Conservation (phyloP, 2,888 invertebrate genomes). For the Strigamia crassipes region DNA sequence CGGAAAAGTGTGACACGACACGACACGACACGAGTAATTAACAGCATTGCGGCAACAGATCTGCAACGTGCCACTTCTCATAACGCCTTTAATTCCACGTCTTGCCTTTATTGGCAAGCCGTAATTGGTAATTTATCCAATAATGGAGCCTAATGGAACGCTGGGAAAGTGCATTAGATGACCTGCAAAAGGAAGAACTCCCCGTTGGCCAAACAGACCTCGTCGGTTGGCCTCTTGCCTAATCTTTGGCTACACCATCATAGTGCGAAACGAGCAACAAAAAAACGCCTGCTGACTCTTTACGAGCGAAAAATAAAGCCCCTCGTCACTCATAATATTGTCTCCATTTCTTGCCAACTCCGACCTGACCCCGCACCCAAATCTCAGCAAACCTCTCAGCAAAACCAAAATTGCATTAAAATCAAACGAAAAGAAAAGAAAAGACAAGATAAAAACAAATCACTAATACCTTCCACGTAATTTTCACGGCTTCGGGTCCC, state of each 20-base stretch:
- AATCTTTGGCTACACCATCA: neutral
- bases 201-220: constrained; percentile 8
- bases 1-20: neutral
- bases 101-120: constrained; percentile 34
- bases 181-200: constrained; percentile 25
- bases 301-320: constrained; percentile 30
- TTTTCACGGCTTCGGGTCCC: constrained; percentile 58
- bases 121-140: constrained; percentile 45
- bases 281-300: constrained; percentile 6
- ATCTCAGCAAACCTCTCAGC: neutral
- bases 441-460: neutral
- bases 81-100: constrained; percentile 39
- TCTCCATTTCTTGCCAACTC: neutral
- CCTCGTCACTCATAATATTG: constrained; percentile 18
- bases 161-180: constrained; percentile 43
- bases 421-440: neutral
- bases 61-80: constrained; percentile 18
- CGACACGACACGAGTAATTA: neutral
- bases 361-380: neutral
- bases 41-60: neutral
- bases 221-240: constrained; percentile 1
- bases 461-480: constrained; percentile 58
- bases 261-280: constrained; percentile 19
- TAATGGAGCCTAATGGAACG: constrained; percentile 41
- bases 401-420: neutral